Percentiles rank a stretch among this genome's conserved stretches.
phyloP scores from a whole-genome alignment of 2,797 vertebrate genomes.

The Premnoplex brunnescens region DNA sequence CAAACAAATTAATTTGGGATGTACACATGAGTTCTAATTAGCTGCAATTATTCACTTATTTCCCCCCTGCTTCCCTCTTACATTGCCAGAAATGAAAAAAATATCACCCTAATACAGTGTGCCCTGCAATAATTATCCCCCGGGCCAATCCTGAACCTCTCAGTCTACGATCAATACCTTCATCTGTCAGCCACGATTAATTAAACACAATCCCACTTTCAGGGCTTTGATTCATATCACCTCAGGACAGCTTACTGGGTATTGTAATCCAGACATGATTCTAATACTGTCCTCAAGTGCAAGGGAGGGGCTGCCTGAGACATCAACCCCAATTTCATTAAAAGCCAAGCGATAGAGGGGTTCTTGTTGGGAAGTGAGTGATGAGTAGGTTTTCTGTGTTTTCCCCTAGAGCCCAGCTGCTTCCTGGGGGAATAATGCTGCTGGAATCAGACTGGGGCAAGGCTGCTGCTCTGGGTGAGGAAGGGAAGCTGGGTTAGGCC shows the following conservation, averaged over 20 bases:
- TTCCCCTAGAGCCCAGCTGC: neutral
- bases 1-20: slow-evolving; percentile 38
- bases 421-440: neutral
- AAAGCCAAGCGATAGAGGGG: neutral
- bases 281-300: slow-evolving; percentile 43
- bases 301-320: slow-evolving; percentile 9
- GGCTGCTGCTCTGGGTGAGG: neutral
- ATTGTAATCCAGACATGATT: slow-evolving; percentile 22
- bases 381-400: neutral
- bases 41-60: slow-evolving; percentile 30
- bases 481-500: neutral
- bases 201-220: slow-evolving; percentile 38
- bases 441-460: neutral
- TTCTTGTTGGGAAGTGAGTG: neutral
- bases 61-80: neutral
- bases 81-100: neutral
- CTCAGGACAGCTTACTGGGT: slow-evolving; percentile 19
- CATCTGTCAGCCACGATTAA: slow-evolving; percentile 56
- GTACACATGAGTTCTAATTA: neutral
- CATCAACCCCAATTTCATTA: slow-evolving; percentile 1
- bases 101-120: neutral
- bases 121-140: neutral
- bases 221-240: slow-evolving; percentile 61
- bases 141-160: neutral
- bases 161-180: slow-evolving; percentile 34